Percentiles rank a stretch among this genome's conserved stretches.
phyloP scores from a whole-genome alignment of 2,797 vertebrate species.

The Acanthurus tractus region DNA sequence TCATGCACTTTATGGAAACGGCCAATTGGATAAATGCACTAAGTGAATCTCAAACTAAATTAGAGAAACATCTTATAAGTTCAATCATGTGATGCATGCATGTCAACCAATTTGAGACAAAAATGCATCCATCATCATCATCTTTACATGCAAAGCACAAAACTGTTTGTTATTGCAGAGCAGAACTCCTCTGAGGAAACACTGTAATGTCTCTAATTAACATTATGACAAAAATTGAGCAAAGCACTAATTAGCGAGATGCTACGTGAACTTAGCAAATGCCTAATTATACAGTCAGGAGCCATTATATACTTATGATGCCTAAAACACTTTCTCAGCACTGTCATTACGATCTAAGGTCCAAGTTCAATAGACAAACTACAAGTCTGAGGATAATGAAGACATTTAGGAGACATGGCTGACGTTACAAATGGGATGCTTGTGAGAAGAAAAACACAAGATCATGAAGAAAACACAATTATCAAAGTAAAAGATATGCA shows the following conservation, averaged over 20 bases:
- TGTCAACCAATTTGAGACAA: conserved; percentile 15
- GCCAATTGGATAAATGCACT: conserved; percentile 33
- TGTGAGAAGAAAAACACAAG: background rate
- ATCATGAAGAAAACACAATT: background rate
- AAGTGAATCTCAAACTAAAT: conserved; percentile 30
- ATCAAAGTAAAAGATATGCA: background rate
- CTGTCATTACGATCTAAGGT: background rate
- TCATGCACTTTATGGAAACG: conserved; percentile 20
- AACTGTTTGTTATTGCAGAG: conserved; percentile 15
- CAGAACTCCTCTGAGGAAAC: conserved; percentile 16
- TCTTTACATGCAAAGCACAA: conserved; percentile 24
- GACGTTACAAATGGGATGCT: background rate
- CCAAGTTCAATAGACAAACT: background rate
- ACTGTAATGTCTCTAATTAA: conserved; percentile 36
- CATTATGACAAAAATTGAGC: conserved; percentile 14
- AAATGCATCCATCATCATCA: conserved; percentile 17
- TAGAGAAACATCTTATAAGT: conserved; percentile 27
- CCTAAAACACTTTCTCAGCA: conserved; percentile 15
- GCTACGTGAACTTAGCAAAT: conserved; percentile 2
- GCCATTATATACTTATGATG: conserved; percentile 10
- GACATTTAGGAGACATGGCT: background rate
- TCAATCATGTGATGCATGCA: conserved; percentile 21
- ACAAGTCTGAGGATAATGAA: conserved; percentile 10
- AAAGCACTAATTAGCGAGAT: conserved; percentile 26
- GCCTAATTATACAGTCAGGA: conserved; percentile 35